Evolutionary conservation across 2,888 invertebrate species (phyloP), one percentile per base, ranked within the genome.

Genomic region (Herminia tarsipennalis): DNA sequence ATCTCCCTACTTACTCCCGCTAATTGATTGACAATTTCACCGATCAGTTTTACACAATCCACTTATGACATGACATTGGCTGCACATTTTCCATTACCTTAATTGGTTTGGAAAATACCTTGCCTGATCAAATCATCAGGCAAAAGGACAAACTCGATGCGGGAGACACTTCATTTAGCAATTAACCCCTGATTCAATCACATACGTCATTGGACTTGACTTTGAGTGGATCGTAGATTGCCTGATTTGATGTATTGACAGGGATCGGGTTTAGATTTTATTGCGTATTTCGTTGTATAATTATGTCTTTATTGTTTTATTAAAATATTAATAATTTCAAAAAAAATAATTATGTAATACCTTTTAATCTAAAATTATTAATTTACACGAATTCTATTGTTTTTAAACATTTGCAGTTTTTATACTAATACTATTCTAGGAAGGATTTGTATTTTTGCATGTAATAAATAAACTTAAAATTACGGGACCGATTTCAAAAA

Each of bases 181-280:
- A 89, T 90, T 90, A 88, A 84, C 78, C 80, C 78, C 81, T 89
- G 88, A 89, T 88, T 86, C 84, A 83, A 88, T 90, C 86, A 88
- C 81, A 86, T 81, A 83, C 83, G 81, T 88, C 89, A 87, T 81
- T 76, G 78, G 71, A 58, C 58, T 22, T 54, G 61, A 48, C 55
- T 22, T 39, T 48, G 70, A 64, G 56, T 63, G 70, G 67, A 46
- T 21, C 56, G 49, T 51, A 56, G 54, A n/a, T n/a, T n/a, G n/a
- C n/a, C n/a, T n/a, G 66, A 57, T 60, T 66, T 65, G 59, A 57
- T 54, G 47, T 54, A 42, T 39, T 50, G 37, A 49, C 47, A 29
- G 20, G 29, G 36, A 32, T 27, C 35, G 38, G 37, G 47, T 53
- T 61, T 54, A n/a, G n/a, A n/a, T n/a, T n/a, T n/a, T n/a, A n/a